phyloP scores from a whole-genome alignment of 2,797 vertebrate genomes.

The Ciconia nigra region DNA sequence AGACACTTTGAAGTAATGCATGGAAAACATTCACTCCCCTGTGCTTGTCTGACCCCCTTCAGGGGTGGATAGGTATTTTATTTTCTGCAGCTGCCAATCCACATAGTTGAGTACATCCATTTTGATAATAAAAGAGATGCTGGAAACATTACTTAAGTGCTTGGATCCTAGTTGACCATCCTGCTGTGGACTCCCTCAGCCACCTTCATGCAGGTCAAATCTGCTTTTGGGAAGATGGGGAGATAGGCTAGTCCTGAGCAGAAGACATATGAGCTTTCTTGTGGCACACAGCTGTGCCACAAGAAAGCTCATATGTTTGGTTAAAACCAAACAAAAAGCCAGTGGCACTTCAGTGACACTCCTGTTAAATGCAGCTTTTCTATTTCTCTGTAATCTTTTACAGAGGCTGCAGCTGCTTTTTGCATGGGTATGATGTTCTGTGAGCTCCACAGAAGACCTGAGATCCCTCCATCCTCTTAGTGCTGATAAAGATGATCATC shows the following conservation, averaged over 20 bases:
- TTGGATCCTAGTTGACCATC: background rate
- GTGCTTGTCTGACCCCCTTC: background rate
- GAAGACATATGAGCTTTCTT: background rate
- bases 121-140: background rate
- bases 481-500: background rate
- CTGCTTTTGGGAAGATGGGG: background rate
- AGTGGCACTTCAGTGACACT: background rate
- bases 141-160: background rate
- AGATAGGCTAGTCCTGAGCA: background rate
- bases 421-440: background rate
- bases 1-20: background rate
- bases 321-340: background rate
- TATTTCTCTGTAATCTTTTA: background rate
- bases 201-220: background rate
- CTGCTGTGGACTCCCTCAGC: accelerated
- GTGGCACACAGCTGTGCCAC: background rate
- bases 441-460: background rate
- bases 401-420: background rate
- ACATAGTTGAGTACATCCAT: background rate
- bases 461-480: background rate
- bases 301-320: too few species aligned
- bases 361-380: background rate
- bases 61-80: background rate
- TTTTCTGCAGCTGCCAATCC: background rate
- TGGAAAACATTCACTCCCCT: background rate